A percentile compares a stretch with the other conserved stretches of the same genome.
phyloP scores from a whole-genome alignment of 2,113 vertebrate species.

The Actenoides lindsayi region DNA sequence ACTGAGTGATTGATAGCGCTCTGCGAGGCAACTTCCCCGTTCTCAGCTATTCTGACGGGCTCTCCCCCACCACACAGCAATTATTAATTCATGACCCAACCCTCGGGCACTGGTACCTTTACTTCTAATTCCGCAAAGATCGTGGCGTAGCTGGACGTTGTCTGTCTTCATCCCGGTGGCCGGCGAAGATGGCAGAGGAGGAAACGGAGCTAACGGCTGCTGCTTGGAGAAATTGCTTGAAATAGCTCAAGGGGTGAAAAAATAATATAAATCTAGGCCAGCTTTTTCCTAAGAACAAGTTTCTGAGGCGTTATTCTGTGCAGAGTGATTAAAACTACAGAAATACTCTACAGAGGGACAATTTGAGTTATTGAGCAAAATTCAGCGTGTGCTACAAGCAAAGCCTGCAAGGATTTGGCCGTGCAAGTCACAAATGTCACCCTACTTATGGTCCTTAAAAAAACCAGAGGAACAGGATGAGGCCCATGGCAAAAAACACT shows the following conservation, averaged over 20 bases:
- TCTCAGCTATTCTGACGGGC: constrained; percentile 74
- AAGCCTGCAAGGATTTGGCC: background rate
- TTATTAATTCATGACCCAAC: constrained; percentile 84
- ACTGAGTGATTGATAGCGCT: constrained; percentile 88
- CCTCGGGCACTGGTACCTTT: constrained; percentile 76
- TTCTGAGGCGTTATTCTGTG: background rate
- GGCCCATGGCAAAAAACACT: background rate
- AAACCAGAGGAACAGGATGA: background rate
- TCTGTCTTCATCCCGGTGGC: background rate
- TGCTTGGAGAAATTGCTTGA: background rate
- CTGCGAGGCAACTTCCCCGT: constrained; percentile 80
- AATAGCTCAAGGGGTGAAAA: background rate
- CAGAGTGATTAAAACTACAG: background rate
- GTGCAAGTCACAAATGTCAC: background rate
- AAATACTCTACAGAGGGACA: background rate
- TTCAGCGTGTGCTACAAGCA: accelerated
- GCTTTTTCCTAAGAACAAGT: background rate
- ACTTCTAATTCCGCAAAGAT: constrained; percentile 44
- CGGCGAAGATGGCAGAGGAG: constrained; percentile 27
- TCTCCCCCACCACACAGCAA: constrained; percentile 75
- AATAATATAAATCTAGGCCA: background rate
- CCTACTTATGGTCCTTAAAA: background rate
- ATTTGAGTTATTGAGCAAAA: background rate
- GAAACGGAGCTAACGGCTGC: background rate
- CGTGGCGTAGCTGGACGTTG: constrained; percentile 54